These are phyloP conservation scores for Drosophila helvetica DNA, from an alignment of 2,888 invertebrate genomes.

Conservation along the genomic window DNA sequence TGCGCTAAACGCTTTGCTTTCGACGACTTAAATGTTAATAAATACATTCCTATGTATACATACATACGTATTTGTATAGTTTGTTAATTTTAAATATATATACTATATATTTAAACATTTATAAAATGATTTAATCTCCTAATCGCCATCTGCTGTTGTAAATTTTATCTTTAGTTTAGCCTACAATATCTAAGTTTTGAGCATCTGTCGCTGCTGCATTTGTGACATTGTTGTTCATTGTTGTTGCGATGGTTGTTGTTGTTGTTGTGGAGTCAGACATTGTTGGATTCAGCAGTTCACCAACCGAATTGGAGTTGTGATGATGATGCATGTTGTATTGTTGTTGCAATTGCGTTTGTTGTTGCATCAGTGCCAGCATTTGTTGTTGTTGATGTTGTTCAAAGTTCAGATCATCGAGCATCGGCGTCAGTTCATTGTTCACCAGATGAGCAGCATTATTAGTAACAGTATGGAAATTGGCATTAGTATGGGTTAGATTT, in stretches of 20 bases:
- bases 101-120: slow-evolving; percentile 43
- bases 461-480: slow-evolving; percentile 81
- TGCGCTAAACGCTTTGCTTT: slow-evolving; percentile 29
- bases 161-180: slow-evolving; percentile 73
- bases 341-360: slow-evolving; percentile 81
- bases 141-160: slow-evolving; percentile 45
- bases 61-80: slow-evolving; percentile 37
- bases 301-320: slow-evolving; percentile 59
- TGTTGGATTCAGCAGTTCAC: slow-evolving; percentile 50
- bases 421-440: slow-evolving; percentile 1
- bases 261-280: slow-evolving; percentile 19
- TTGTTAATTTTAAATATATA: slow-evolving; percentile 40
- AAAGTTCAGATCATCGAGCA: slow-evolving; percentile 36
- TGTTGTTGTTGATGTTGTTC: slow-evolving; percentile 74
- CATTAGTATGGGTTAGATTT: slow-evolving; percentile 81
- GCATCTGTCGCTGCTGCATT: slow-evolving; percentile 83
- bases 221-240: slow-evolving; percentile 53
- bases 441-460: slow-evolving; percentile 74
- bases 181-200: slow-evolving; percentile 84
- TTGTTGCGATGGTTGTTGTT: slow-evolving; percentile 49
- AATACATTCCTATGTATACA: slow-evolving; percentile 43
- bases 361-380: slow-evolving; percentile 80
- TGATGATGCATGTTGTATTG: slow-evolving; percentile 72
- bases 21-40: slow-evolving; percentile 35
- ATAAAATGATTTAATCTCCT: slow-evolving; percentile 46